phyloP scores from a whole-genome alignment of 1,140 invertebrate genomes.

The Drosophila tristis region DNA sequence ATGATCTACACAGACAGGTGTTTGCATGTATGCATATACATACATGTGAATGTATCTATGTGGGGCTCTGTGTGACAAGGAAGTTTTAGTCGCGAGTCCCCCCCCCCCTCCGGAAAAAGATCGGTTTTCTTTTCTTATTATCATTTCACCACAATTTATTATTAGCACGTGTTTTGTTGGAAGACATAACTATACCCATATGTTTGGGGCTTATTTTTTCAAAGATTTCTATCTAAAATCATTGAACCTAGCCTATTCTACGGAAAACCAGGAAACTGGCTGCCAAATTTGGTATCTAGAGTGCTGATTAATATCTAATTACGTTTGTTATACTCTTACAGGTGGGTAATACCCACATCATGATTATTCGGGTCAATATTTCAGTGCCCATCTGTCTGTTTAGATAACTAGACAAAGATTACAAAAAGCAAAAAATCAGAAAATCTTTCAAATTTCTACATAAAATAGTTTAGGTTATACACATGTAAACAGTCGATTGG shows the following conservation, averaged over 20 bases:
- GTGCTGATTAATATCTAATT: too few species aligned
- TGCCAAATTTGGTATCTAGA: background rate
- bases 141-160: constrained; percentile 61
- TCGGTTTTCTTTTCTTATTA: constrained; percentile 20
- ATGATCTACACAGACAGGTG: constrained; percentile 50
- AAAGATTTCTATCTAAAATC: constrained; percentile 16
- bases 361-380: too few species aligned
- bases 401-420: too few species aligned
- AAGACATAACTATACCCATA: constrained; percentile 19
- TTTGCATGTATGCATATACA: constrained; percentile 1
- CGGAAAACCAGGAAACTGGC: background rate
- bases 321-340: too few species aligned
- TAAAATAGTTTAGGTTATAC: too few species aligned
- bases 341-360: too few species aligned
- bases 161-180: constrained; percentile 56
- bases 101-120: background rate
- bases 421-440: too few species aligned
- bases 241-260: background rate
- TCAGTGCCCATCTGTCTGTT: too few species aligned
- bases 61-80: constrained; percentile 43
- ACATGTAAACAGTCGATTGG: too few species aligned
- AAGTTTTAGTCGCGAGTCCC: constrained; percentile 37
- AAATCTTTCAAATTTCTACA: too few species aligned
- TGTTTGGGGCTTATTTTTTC: constrained; percentile 1
- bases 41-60: background rate